These are phyloP conservation scores for Aplysina aerophoba DNA, from an alignment of 37 sponge, comb jelly and placozoan species.

Conservation along the genomic window DNA sequence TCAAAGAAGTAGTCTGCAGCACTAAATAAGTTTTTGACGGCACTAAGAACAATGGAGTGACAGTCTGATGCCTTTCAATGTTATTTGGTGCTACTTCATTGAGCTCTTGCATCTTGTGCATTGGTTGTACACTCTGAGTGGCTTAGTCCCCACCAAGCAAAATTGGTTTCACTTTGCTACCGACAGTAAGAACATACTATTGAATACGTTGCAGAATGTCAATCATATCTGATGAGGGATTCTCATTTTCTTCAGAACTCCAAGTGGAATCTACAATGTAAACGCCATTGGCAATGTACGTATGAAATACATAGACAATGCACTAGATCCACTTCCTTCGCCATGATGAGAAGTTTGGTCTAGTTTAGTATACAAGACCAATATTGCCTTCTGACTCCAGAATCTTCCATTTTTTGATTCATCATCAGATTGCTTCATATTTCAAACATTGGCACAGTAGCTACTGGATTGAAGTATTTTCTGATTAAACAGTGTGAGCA, in stretches of 20 bases:
- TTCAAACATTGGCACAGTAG: no score
- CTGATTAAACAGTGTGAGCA: no score
- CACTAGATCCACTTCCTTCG: no score
- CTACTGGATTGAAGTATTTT: no score
- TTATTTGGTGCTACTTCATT: neutral
- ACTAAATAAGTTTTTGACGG: neutral
- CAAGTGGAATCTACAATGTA: slow-evolving; percentile 12
- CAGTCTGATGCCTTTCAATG: neutral
- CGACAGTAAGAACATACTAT: slow-evolving; percentile 19
- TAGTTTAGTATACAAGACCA: no score
- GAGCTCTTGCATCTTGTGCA: slow-evolving; percentile 21
- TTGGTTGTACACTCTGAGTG: neutral
- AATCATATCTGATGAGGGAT: slow-evolving; percentile 4
- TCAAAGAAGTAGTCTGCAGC: slow-evolving; percentile 21
- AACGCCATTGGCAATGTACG: no score
- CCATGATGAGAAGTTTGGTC: no score
- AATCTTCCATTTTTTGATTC: no score
- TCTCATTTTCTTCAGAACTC: slow-evolving; percentile 26
- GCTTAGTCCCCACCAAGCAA: slow-evolving; percentile 9
- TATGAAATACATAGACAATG: no score
- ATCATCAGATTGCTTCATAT: no score
- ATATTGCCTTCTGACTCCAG: no score
- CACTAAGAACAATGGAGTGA: neutral
- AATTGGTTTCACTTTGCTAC: slow-evolving; percentile 1
- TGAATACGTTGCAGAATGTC: slow-evolving; percentile 2